phyloP scores from a whole-genome alignment of 2,888 invertebrate genomes.

The Amphipyra berbera region DNA sequence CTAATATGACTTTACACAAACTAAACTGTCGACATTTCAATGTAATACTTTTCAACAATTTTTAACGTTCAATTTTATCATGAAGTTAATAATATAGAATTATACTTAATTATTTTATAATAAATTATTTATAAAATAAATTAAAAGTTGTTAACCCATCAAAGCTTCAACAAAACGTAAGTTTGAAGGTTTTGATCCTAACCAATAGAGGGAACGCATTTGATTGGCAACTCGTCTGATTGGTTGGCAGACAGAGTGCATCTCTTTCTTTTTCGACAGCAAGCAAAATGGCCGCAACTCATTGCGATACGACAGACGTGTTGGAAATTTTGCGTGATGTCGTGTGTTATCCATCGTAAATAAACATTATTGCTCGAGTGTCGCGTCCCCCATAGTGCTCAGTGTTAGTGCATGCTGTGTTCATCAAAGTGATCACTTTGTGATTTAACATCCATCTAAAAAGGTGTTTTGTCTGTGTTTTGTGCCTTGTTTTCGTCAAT shows the following conservation, averaged over 20 bases:
- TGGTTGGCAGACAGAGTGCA: constrained; percentile 61
- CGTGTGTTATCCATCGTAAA: constrained; percentile 76
- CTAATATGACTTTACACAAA: too few species aligned
- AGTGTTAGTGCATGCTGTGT: constrained; percentile 79
- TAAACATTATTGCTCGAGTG: constrained; percentile 78
- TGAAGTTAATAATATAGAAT: neutral
- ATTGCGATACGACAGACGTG: constrained; percentile 83
- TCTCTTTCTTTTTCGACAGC: constrained; percentile 74
- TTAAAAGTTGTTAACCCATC: neutral
- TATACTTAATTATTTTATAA: too few species aligned
- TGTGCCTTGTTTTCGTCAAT: constrained; percentile 85
- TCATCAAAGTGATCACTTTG: constrained; percentile 72
- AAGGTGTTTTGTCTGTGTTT: constrained; percentile 83
- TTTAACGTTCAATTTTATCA: neutral
- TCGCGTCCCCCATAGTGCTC: constrained; percentile 67
- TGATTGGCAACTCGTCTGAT: constrained; percentile 45
- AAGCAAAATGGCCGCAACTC: constrained; percentile 85
- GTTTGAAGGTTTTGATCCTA: neutral
- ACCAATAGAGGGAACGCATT: constrained; percentile 36
- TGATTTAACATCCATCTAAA: constrained; percentile 68
- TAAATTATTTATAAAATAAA: too few species aligned
- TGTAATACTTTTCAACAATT: neutral
- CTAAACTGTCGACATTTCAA: too few species aligned
- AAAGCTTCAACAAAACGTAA: constrained; percentile 30
- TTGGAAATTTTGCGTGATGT: constrained; percentile 74